phyloP scores from a whole-genome alignment of 2,888 invertebrate species.

The Orthosia gothica region DNA sequence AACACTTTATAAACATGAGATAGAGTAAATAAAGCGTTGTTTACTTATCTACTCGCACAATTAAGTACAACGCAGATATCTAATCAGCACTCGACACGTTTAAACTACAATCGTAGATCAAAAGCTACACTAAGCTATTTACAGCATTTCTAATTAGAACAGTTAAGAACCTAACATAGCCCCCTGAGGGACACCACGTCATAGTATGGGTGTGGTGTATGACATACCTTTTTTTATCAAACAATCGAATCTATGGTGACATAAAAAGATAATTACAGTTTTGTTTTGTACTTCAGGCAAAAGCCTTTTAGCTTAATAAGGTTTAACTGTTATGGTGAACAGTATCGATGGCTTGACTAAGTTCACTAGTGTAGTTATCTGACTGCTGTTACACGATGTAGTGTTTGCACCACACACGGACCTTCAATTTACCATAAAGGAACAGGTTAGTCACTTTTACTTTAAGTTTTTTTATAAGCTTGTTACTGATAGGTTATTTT shows the following conservation, averaged over 20 bases:
- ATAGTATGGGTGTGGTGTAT: constrained; percentile 70
- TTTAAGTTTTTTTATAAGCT: not conserved
- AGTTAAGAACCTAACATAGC: constrained; percentile 66
- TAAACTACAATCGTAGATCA: not conserved
- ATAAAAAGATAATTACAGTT: constrained; percentile 75
- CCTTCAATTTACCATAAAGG: not conserved
- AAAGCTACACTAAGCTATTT: constrained; percentile 51
- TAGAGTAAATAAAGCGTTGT: not conserved
- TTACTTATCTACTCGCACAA: constrained; percentile 18
- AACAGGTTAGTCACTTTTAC: constrained; percentile 40
- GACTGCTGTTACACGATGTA: constrained; percentile 5
- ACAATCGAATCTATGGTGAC: constrained; percentile 70
- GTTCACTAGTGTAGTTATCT: constrained; percentile 31
- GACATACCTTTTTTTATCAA: constrained; percentile 69
- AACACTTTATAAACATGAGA: constrained; percentile 11
- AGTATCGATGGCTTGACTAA: constrained; percentile 55
- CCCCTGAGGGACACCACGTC: constrained; percentile 72
- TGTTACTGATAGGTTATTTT: constrained; percentile 4
- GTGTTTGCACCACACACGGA: constrained; percentile 4
- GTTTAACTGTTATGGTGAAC: constrained; percentile 54
- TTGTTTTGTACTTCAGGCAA: constrained; percentile 61
- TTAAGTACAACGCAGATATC: constrained; percentile 3
- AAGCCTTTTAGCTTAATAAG: constrained; percentile 77
- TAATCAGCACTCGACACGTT: constrained; percentile 7
- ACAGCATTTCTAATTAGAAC: constrained; percentile 66